These are phyloP conservation scores for Proctacanthus coquilletti DNA, from an alignment of 1,140 invertebrate genomes.

Conservation along the genomic window DNA sequence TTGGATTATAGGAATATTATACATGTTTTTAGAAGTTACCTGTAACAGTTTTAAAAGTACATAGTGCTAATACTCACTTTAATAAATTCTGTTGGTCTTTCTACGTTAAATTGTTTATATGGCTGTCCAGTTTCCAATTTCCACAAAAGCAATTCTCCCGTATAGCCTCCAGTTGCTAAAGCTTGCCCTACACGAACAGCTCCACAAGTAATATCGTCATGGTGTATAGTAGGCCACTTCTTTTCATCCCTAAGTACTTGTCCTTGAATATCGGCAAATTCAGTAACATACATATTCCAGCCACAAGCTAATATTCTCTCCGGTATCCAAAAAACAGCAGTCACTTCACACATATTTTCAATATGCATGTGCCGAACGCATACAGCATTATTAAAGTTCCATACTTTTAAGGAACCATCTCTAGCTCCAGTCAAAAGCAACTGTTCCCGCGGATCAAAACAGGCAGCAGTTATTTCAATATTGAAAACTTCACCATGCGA, in stretches of 20 bases:
- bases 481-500: slow-evolving; percentile 40
- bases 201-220: slow-evolving; percentile 53
- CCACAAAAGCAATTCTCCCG: slow-evolving; percentile 67
- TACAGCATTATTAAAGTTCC: slow-evolving; percentile 62
- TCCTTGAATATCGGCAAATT: slow-evolving; percentile 46
- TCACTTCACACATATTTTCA: slow-evolving; percentile 40
- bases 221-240: slow-evolving; percentile 48
- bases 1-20: no score
- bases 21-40: no score
- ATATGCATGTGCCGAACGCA: slow-evolving; percentile 47
- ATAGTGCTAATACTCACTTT: slow-evolving; percentile 13
- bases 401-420: slow-evolving; percentile 51
- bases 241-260: slow-evolving; percentile 34
- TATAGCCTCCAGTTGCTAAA: slow-evolving; percentile 50
- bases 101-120: slow-evolving; percentile 37
- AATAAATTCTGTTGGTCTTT: slow-evolving; percentile 28
- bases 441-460: slow-evolving; percentile 52
- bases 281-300: slow-evolving; percentile 50
- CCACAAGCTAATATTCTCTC: slow-evolving; percentile 51
- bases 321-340: slow-evolving; percentile 40
- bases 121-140: slow-evolving; percentile 52
- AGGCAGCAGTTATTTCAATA: slow-evolving; percentile 59
- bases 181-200: slow-evolving; percentile 42
- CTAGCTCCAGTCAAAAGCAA: slow-evolving; percentile 52
- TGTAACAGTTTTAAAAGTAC: no score